Evolutionary conservation across 2,888 invertebrate genomes (phyloP).

Genomic region (Netelia inedita): DNA sequence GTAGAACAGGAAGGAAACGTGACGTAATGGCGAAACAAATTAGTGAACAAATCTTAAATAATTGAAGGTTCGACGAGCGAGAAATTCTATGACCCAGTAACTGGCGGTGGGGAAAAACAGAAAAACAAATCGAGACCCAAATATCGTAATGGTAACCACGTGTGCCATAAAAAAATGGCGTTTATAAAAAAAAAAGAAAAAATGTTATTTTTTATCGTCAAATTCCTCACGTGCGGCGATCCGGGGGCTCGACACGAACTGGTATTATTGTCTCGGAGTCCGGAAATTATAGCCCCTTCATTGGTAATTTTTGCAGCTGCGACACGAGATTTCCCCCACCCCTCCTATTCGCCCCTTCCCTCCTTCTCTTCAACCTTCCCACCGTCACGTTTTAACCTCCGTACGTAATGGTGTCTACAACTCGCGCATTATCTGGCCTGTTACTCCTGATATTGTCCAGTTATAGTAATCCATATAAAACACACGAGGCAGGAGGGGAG

Average conservation of each 20-base stretch:
- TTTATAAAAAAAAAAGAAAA: background rate
- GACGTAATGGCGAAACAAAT: background rate
- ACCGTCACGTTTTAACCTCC: constrained; percentile 23
- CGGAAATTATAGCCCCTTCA: constrained; percentile 54
- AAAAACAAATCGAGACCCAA: background rate
- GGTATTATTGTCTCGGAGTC: constrained; percentile 53
- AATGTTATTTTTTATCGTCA: constrained; percentile 31
- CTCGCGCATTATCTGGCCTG: constrained; percentile 26
- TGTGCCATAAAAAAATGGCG: constrained; percentile 2
- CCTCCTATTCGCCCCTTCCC: background rate
- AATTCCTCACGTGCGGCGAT: constrained; percentile 57
- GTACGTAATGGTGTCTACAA: constrained; percentile 21
- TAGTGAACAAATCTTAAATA: constrained; percentile 26
- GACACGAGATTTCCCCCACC: background rate
- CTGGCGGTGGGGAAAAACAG: background rate
- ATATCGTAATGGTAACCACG: constrained; percentile 8
- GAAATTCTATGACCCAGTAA: constrained; percentile 55
- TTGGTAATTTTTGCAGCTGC: constrained; percentile 55
- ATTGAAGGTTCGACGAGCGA: constrained; percentile 20
- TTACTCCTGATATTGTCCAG: constrained; percentile 10
- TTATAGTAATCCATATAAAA: constrained; percentile 26
- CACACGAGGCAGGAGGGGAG: constrained; percentile 15
- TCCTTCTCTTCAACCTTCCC: background rate
- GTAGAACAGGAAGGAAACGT: constrained; percentile 6
- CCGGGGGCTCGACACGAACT: constrained; percentile 46